Evolutionary conservation across 2,888 invertebrate species (phyloP).

Genomic region (Thyatira batis): DNA sequence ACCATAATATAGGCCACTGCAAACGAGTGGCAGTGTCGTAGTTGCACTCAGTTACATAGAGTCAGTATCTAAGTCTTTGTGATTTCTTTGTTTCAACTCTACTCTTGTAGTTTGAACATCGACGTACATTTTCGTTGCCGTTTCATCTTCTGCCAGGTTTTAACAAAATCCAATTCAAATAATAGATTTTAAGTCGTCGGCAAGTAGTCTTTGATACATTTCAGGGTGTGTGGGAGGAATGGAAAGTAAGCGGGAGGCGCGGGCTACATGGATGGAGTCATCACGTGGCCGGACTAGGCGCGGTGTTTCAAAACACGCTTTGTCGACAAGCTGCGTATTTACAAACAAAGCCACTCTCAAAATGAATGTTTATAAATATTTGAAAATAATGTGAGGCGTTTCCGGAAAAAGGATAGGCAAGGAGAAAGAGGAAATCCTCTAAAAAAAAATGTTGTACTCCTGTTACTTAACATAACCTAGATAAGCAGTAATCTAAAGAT

Average conservation of each 20-base stretch:
- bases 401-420: constrained; percentile 30
- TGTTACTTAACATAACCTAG: no score
- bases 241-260: constrained; percentile 4
- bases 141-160: neutral
- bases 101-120: neutral
- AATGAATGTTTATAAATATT: constrained; percentile 43
- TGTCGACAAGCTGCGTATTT: constrained; percentile 58
- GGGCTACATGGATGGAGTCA: constrained; percentile 13
- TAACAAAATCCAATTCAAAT: neutral
- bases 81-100: neutral
- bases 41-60: constrained; percentile 7
- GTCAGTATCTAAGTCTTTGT: constrained; percentile 6
- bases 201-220: neutral
- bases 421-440: no score
- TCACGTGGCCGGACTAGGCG: constrained; percentile 50
- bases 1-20: constrained; percentile 39
- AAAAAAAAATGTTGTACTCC: no score
- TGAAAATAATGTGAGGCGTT: constrained; percentile 31
- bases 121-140: neutral
- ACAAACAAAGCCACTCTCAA: constrained; percentile 53
- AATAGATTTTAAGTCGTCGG: neutral
- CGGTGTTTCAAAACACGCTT: constrained; percentile 64
- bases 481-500: no score
- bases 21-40: constrained; percentile 18
- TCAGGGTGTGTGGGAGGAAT: constrained; percentile 3